phyloP scores from a whole-genome alignment of 2,113 vertebrate species.

The Erythrocebus patas region DNA sequence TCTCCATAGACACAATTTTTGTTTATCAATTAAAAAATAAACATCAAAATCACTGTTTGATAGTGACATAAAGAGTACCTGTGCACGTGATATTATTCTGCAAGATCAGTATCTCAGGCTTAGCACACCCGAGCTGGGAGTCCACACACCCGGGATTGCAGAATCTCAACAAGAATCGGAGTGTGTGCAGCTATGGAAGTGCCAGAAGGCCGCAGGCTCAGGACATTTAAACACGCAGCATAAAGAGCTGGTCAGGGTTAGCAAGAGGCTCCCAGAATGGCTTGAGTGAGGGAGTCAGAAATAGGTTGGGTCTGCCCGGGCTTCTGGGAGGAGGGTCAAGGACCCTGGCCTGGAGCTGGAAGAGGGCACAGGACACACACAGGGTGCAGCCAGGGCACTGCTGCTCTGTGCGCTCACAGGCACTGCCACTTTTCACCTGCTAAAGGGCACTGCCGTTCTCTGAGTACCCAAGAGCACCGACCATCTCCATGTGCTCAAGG shows the following conservation, averaged over 20 bases:
- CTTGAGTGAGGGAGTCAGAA: neutral
- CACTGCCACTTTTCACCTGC: no score
- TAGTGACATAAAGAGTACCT: neutral
- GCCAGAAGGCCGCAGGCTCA: neutral
- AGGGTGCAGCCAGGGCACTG: neutral
- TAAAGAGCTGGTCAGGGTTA: neutral
- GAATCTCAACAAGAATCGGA: neutral
- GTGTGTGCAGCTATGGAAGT: neutral
- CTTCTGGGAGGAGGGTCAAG: neutral
- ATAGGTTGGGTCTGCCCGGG: neutral
- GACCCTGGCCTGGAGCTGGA: neutral
- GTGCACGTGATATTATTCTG: accelerated
- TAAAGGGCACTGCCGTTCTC: no score
- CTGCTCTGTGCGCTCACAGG: no score
- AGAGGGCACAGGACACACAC: neutral
- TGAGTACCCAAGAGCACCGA: no score
- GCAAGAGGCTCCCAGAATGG: neutral
- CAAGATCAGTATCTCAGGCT: no score
- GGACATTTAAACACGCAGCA: neutral
- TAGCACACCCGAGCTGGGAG: no score
- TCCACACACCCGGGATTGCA: neutral
- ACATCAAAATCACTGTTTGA: neutral
- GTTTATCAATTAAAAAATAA: neutral
- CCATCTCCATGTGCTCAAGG: no score
- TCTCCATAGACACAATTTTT: neutral